phyloP scores from a whole-genome alignment of 2,888 invertebrate species.

The Bellardia bayeri region DNA sequence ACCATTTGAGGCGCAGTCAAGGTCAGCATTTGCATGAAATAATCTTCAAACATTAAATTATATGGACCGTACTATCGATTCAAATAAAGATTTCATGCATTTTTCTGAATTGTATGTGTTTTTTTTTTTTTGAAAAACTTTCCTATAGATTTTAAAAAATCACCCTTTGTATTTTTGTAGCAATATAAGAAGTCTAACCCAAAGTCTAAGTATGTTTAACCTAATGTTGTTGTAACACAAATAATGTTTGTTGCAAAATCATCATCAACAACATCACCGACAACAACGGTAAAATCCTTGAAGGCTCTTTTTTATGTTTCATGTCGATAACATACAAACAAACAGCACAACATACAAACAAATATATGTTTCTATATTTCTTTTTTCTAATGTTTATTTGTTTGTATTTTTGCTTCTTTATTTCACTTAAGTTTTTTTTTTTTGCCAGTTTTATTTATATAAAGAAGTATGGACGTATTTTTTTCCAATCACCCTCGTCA shows the following conservation, averaged over 20 bases:
- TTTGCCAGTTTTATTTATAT: constrained; percentile 1
- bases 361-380: constrained; percentile 47
- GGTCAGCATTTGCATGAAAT: too few species aligned
- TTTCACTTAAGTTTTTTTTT: neutral
- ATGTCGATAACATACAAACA: constrained; percentile 34
- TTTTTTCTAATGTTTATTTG: constrained; percentile 5
- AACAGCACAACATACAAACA: constrained; percentile 53
- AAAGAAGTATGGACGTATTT: neutral
- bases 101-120: too few species aligned
- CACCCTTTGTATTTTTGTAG: too few species aligned
- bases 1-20: too few species aligned
- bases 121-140: too few species aligned
- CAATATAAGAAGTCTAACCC: constrained; percentile 34
- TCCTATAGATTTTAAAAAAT: too few species aligned
- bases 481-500: constrained; percentile 26
- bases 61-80: too few species aligned
- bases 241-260: constrained; percentile 48
- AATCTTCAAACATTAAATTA: too few species aligned
- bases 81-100: too few species aligned
- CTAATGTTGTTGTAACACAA: constrained; percentile 34
- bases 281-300: constrained; percentile 67
- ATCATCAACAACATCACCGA: constrained; percentile 45
- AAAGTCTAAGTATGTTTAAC: constrained; percentile 28
- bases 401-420: constrained; percentile 11
- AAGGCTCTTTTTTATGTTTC: constrained; percentile 70